Evolutionary conservation across 2,113 vertebrate genomes (phyloP).

Genomic region (Silurus asotus): DNA sequence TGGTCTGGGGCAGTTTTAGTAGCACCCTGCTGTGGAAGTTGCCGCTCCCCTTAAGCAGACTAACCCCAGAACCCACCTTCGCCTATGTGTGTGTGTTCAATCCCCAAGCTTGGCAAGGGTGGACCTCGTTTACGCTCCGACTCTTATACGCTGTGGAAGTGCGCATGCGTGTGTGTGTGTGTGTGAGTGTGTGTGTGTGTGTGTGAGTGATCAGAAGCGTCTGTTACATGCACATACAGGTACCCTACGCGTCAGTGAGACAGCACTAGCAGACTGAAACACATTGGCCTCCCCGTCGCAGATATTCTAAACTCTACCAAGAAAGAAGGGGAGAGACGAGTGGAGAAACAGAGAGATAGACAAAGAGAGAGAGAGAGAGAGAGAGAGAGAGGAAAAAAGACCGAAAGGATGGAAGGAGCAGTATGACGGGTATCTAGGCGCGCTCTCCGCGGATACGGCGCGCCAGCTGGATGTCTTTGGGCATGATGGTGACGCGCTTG

Average conservation of each 20-base stretch:
- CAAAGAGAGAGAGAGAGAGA: slow-evolving; percentile 15
- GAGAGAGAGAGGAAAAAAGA: background rate
- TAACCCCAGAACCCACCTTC: slow-evolving; percentile 61
- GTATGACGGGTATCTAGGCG: slow-evolving; percentile 63
- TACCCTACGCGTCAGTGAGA: slow-evolving; percentile 73
- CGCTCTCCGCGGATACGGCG: slow-evolving; percentile 81
- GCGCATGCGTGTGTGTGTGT: slow-evolving; percentile 23
- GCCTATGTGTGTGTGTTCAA: slow-evolving; percentile 45
- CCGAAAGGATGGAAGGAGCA: background rate
- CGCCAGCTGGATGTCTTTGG: slow-evolving; percentile 85
- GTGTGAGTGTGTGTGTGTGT: slow-evolving; percentile 32
- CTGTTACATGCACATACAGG: slow-evolving; percentile 69
- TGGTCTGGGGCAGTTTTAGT: slow-evolving; percentile 58
- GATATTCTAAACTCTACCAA: slow-evolving; percentile 73
- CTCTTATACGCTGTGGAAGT: slow-evolving; percentile 25
- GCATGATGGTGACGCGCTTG: slow-evolving; percentile 82
- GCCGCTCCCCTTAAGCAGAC: slow-evolving; percentile 79
- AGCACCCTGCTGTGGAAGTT: slow-evolving; percentile 83
- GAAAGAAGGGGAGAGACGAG: slow-evolving; percentile 54
- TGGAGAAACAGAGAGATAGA: slow-evolving; percentile 39
- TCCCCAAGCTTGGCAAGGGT: slow-evolving; percentile 42
- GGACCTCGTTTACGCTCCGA: slow-evolving; percentile 55
- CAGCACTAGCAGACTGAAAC: slow-evolving; percentile 68
- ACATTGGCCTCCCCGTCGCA: slow-evolving; percentile 68
- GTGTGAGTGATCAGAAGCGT: slow-evolving; percentile 64